Evolutionary conservation across 2,888 invertebrate species (phyloP), one percentile per base, ranked within the genome.

Genomic region (Dynastes hyllus): DNA sequence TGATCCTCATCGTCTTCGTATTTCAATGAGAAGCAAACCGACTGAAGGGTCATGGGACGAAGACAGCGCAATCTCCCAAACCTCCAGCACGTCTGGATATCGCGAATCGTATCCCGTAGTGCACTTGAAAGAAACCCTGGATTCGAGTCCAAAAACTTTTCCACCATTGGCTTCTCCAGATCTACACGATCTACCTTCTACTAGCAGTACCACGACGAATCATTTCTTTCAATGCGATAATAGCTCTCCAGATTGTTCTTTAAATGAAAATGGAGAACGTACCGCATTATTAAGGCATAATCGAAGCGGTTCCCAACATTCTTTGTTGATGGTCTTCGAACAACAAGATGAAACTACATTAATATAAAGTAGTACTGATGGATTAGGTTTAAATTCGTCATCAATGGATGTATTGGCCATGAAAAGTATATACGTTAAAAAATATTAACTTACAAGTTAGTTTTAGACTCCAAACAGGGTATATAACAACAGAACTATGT

Each of bases 21-120:
- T 89, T 29, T 86, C 88, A 0, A 86, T 86, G 32, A 85, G 89
- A 70, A 85, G 83, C 32, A 87, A 86, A 82, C 82, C 85, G 82
- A 91, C 93, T 0, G 95, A 95, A 88, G 92, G 94, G 2, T 95
- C 95, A 0, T 95, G 94, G 92, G 95, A 95, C 88, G 95, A 95
- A 86, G 94, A 95, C 87, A 92, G 91, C 82, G 89, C 90, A 66
- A 91, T 95, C 80, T 95, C 95, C 2, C 94, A 95, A 88, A 95
- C 95, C 0, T 96, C 96, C 0, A 96, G 96, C 83, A 96, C 96
- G 22, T 96, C 96, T 0, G 96, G 96, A 81, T 96, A 96, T 88
- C 91, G 92, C 40, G 93, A 94, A 85, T 95, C 95, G 87, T 89
- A 89, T 83, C 89, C 89, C 27, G 88, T 88, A 50, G 87, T 89